Percentiles rank a stretch among this genome's conserved stretches.
phyloP scores from a whole-genome alignment of 30 jellyfish, hydroid and myxozoan species.

The Phacellophora camtschatica region DNA sequence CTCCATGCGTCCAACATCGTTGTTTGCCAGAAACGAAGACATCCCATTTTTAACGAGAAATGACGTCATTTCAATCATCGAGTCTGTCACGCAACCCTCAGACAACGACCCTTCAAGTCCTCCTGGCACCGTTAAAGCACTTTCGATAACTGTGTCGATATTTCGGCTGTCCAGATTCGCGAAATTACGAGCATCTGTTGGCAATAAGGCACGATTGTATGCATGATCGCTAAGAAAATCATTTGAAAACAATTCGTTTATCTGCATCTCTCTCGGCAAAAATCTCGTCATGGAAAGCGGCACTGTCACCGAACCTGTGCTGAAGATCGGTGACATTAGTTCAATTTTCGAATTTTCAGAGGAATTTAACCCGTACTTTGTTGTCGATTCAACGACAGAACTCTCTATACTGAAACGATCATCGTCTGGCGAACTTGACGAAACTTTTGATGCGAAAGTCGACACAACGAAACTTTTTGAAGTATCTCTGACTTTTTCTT shows the following conservation, averaged over 20 bases:
- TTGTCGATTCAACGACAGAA: no score
- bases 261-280: slow-evolving; percentile 49
- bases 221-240: slow-evolving; percentile 53
- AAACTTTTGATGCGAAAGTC: no score
- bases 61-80: slow-evolving; percentile 48
- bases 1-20: slow-evolving; percentile 69
- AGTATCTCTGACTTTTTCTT: no score
- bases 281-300: slow-evolving; percentile 66
- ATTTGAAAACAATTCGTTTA: slow-evolving; percentile 22
- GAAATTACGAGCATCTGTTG: slow-evolving; percentile 26
- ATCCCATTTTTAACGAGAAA: slow-evolving; percentile 59
- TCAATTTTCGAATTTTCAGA: no score
- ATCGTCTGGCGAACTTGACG: no score
- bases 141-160: slow-evolving; percentile 41
- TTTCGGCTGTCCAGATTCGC: slow-evolving; percentile 36
- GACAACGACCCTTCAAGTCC: slow-evolving; percentile 25
- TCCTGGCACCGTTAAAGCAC: slow-evolving; percentile 29
- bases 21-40: slow-evolving; percentile 65
- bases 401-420: no score
- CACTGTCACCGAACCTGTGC: slow-evolving; percentile 47
- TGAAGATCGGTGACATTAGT: slow-evolving; percentile 4
- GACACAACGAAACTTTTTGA: no score
- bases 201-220: slow-evolving; percentile 51
- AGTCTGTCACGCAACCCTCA: slow-evolving; percentile 9
- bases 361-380: no score